These are phyloP conservation scores for Xyrichtys novacula DNA, from an alignment of 2,797 vertebrate genomes.

Conservation along the genomic window DNA sequence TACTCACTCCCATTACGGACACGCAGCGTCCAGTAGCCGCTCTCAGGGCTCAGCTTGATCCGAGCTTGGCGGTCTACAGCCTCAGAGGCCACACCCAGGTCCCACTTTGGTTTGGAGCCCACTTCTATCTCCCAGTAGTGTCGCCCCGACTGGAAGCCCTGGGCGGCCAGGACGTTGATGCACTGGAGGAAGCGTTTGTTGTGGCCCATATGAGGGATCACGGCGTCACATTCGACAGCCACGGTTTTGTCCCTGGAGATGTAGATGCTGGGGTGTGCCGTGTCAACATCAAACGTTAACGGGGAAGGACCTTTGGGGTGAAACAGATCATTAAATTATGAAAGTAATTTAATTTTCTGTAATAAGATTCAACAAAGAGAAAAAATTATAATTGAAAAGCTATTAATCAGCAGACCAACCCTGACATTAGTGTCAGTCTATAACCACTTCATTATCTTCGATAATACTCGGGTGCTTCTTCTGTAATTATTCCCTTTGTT, in stretches of 20 bases:
- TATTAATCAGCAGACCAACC: conserved; percentile 10
- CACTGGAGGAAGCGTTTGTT: conserved; percentile 87
- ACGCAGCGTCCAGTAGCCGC: conserved; percentile 89
- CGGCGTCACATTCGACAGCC: conserved; percentile 79
- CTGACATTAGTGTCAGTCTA: background rate
- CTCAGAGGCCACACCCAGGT: conserved; percentile 88
- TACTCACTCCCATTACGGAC: conserved; percentile 83
- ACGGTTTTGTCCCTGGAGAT: conserved; percentile 85
- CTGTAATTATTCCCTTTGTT: conserved; percentile 33
- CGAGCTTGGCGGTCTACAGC: conserved; percentile 78
- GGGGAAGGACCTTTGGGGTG: conserved; percentile 81
- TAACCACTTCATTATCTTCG: conserved; percentile 1
- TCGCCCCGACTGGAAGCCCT: conserved; percentile 82
- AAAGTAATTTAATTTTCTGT: background rate
- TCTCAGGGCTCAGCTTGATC: conserved; percentile 87
- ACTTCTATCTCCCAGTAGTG: conserved; percentile 93
- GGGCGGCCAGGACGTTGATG: conserved; percentile 85
- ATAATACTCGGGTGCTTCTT: conserved; percentile 10
- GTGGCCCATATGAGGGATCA: conserved; percentile 51
- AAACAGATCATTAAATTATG: conserved; percentile 32
- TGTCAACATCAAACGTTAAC: conserved; percentile 86
- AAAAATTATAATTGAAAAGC: conserved; percentile 14
- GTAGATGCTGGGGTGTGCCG: conserved; percentile 87
- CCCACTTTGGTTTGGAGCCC: conserved; percentile 89
- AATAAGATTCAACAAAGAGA: conserved; percentile 1